A percentile compares a stretch with the other conserved stretches of the same genome.
Evolutionary conservation across 1,140 invertebrate genomes (phyloP).

Genomic region (Dinoponera quadriceps): DNA sequence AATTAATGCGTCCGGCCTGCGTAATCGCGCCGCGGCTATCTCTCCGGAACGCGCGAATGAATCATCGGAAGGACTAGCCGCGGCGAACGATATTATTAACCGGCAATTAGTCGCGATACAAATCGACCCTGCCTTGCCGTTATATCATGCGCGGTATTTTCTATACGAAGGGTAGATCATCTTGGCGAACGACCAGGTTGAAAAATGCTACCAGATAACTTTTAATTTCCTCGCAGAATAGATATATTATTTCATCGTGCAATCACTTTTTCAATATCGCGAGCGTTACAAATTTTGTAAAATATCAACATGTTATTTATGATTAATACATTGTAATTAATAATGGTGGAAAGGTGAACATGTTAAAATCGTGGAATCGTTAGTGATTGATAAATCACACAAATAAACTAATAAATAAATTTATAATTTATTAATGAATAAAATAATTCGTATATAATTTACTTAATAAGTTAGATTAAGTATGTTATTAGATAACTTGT

Average conservation of each 20-base stretch:
- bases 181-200: background rate
- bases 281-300: background rate
- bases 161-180: background rate
- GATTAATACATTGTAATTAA: background rate
- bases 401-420: no score
- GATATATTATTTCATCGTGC: constrained; percentile 3
- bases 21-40: constrained; percentile 18
- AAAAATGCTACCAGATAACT: background rate
- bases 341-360: background rate
- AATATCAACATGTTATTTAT: background rate
- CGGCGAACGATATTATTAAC: constrained; percentile 50
- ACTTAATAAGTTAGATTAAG: no score
- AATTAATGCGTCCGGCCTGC: constrained; percentile 30
- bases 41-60: constrained; percentile 4
- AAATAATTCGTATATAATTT: no score
- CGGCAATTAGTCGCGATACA: constrained; percentile 34
- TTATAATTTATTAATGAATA: no score
- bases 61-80: constrained; percentile 27
- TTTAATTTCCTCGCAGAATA: background rate
- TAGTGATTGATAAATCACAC: background rate
- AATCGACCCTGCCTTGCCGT: background rate
- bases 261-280: background rate
- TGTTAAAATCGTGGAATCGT: background rate
- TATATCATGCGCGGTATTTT: constrained; percentile 3
- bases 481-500: no score